Base-by-base conservation (phyloP, 1,140 invertebrate genomes). In the Olivierus martensii region DNA sequence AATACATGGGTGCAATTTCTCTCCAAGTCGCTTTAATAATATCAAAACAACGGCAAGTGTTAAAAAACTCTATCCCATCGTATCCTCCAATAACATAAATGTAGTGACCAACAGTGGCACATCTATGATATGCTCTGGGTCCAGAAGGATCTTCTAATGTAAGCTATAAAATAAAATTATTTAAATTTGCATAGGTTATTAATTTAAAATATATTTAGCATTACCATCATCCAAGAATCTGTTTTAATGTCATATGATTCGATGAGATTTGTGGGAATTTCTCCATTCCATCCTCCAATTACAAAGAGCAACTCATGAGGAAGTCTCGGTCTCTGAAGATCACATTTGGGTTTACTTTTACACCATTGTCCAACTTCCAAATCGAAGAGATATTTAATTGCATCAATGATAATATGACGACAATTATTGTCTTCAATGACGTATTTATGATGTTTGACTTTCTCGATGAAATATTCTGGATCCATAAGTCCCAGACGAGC, bases 401-500 rank as follows among this genome's bases (percentile, higher is more conserved):
- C 82, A 55, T 84, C 80, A 17, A 83, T 83, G n/a, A 85, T 76
- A 17, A 84, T 73, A 0, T 80, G 79, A 22, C 77, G 71, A 57
- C 81, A 82, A 2, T 70, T 70, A 7, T 79, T 77, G 56, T 77
- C 78, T 2, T 75, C 73, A 2, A 71, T 67, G 0, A 83, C 80
- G 62, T 75, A 81, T 9, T 69, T 75, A 66, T 76, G 77, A 51
- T 76, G 75, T 56, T 82, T 81, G 0, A 82, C 76, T 53, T 77
- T 75, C 60, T 83, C 79, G 19, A 83, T 66, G 62, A 85, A 83
- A 62, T 78, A 84, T 52, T 87, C 79, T 0, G 84, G 87, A 49
- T 89, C 83, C 60, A 94, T 72, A 1, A 93, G 71, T 5, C 89
- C 88, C 2, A 92, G 73, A 17, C 88, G 75, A 56, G 89, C 82